Base-by-base conservation (phyloP, 2,113 vertebrate species). In the Nannobrachium achirus region DNA sequence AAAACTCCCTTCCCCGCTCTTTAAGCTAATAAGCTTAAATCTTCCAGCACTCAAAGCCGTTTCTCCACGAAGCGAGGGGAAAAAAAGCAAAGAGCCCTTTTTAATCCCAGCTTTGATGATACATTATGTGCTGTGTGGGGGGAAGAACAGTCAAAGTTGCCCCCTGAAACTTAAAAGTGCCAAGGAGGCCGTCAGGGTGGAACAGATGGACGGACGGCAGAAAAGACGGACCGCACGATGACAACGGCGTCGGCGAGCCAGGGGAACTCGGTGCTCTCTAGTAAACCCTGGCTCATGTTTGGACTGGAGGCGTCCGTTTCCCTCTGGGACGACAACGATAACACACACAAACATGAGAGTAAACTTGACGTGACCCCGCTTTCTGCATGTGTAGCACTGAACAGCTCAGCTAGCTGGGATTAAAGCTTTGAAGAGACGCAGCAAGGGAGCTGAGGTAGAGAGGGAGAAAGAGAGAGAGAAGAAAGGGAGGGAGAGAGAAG, bases 11-110 rank as follows among this genome's bases (percentile, higher is more conserved):
- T 87, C 88, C 67, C 71, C 84, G 82, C 82, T 89, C 89, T 88
- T 89, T 85, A 89, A 88, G 84, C 89, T 92, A 92, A 91, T 91
- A 91, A 84, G 91, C 89, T 92, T 91, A 92, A 92, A 89, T 90
- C 89, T 88, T 86, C 84, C 86, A 70, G 80, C 86, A 84, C 72
- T 88, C 79, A 86, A 85, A 87, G 84, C 87, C 77, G 75, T 70
- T 84, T 61, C 72, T 88, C 74, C 58, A 75, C 57, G 13, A 77
- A 79, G 78, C 60, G 66, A 75, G 58, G 71, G 11, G 14, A 70
- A 58, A 64, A 55, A 66, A 33, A 33, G 25, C 25, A 33, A 33
- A 33, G 57, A 46, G 46, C 46, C 46, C 13, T 33, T 69, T 91
- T 79, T 91, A 91, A 92, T 93, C 91, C 89, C 51, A 14, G 81